A percentile compares a stretch with the other conserved stretches of the same genome.
Conservation (phyloP, 1,140 invertebrate genomes). For the Augochlora pura region DNA sequence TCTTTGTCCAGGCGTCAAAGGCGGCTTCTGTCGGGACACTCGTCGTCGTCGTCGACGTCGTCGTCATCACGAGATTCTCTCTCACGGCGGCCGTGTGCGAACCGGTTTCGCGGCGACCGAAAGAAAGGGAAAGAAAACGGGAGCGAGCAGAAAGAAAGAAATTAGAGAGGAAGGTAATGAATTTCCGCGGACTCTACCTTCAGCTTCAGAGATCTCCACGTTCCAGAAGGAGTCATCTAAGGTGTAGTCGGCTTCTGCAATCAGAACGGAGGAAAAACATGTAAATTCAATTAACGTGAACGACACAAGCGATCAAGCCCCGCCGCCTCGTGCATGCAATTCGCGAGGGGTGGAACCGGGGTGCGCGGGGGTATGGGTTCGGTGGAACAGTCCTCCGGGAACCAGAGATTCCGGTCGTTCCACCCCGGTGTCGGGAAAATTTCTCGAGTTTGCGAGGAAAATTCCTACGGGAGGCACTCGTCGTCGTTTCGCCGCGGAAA, state of each 20-base stretch:
- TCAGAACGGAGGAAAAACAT: constrained; percentile 57
- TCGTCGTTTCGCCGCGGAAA: constrained; percentile 3
- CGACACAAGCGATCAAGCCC: neutral
- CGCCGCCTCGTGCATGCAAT: no score
- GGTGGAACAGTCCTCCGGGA: no score
- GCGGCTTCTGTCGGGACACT: neutral
- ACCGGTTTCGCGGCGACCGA: neutral
- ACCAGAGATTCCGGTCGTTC: neutral
- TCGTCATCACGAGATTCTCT: neutral
- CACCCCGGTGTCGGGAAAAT: neutral
- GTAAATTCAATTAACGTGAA: neutral
- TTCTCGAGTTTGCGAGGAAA: constrained; percentile 4
- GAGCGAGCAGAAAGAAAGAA: neutral
- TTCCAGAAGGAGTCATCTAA: constrained; percentile 95
- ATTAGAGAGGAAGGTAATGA: neutral
- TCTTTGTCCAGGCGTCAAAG: constrained; percentile 18
- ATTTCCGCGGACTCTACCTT: constrained; percentile 62
- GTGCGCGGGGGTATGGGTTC: neutral
- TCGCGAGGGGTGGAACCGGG: no score
- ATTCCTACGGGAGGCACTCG: constrained; percentile 24
- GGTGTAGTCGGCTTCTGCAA: constrained; percentile 94
- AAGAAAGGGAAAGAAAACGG: neutral
- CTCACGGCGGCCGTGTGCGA: neutral
- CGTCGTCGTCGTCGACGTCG: neutral
- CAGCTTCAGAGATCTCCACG: constrained; percentile 92